Evolutionary conservation across 2,888 invertebrate species (phyloP).

Genomic region (Lasioglossum villosulum): DNA sequence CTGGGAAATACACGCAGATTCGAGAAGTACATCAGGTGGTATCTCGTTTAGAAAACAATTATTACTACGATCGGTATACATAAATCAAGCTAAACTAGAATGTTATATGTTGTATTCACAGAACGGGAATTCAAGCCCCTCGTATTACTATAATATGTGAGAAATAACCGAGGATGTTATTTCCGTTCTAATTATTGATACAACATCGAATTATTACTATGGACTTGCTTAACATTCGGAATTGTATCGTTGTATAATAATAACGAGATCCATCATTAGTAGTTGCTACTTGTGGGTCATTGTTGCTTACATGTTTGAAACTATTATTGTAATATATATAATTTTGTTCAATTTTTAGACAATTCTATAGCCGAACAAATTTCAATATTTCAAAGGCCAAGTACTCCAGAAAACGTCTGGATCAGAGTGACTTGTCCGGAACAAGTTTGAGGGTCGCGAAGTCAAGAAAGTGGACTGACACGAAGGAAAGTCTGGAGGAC

Average conservation of each 20-base stretch:
- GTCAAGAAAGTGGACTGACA: neutral
- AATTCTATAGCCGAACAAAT: neutral
- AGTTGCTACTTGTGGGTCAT: neutral
- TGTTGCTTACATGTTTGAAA: neutral
- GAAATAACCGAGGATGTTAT: too few species aligned
- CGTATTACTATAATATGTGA: neutral
- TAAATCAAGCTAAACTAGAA: neutral
- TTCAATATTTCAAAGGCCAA: too few species aligned
- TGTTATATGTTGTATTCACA: neutral
- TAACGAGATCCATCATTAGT: neutral
- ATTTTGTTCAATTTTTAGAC: neutral
- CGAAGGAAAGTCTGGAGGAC: neutral
- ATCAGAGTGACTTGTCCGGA: neutral
- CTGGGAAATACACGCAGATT: neutral
- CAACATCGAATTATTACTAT: neutral
- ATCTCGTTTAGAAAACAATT: neutral
- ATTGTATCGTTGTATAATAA: neutral
- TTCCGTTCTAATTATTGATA: neutral
- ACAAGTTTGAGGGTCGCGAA: neutral
- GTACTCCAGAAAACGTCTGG: neutral
- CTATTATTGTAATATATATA: too few species aligned
- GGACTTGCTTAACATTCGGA: neutral
- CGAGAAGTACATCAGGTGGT: neutral
- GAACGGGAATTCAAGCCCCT: neutral
- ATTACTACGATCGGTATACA: neutral